Evolutionary conservation across 2,888 invertebrate species (phyloP).

Genomic region (Eueremaeus valkanovi): DNA sequence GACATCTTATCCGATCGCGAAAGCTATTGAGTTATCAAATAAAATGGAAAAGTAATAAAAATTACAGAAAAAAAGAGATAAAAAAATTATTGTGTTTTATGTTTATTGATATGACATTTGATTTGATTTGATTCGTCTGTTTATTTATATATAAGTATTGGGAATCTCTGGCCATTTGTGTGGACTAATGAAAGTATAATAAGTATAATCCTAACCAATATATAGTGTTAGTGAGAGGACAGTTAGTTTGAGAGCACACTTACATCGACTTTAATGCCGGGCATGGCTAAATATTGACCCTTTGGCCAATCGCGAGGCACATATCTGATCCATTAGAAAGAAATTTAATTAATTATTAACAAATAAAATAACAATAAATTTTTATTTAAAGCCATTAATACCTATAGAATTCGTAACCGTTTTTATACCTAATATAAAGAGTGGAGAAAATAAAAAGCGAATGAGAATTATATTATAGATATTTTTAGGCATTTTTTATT

Average conservation of each 20-base stretch:
- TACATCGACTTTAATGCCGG: constrained; percentile 79
- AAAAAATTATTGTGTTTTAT: too few species aligned
- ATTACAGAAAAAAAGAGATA: too few species aligned
- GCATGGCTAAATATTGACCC: constrained; percentile 69
- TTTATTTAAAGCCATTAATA: neutral
- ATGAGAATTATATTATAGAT: too few species aligned
- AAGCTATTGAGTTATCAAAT: constrained; percentile 57
- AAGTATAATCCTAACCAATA: neutral
- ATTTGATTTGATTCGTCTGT: too few species aligned
- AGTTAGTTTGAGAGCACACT: constrained; percentile 55
- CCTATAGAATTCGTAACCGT: constrained; percentile 40
- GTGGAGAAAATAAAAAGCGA: neutral
- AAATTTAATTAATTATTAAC: constrained; percentile 54
- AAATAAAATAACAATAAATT: constrained; percentile 33
- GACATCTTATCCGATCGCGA: constrained; percentile 63
- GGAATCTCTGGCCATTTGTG: neutral
- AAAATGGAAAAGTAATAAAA: neutral
- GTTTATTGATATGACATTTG: too few species aligned
- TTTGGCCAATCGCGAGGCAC: constrained; percentile 77
- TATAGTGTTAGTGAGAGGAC: neutral
- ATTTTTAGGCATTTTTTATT: neutral
- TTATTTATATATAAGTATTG: too few species aligned
- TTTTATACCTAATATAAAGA: constrained; percentile 38
- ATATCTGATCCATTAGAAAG: constrained; percentile 78
- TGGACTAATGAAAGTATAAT: too few species aligned